Evolutionary conservation across 2,888 invertebrate species (phyloP), one percentile per base, ranked within the genome.

Genomic region (Melangyna quadrimaculata): DNA sequence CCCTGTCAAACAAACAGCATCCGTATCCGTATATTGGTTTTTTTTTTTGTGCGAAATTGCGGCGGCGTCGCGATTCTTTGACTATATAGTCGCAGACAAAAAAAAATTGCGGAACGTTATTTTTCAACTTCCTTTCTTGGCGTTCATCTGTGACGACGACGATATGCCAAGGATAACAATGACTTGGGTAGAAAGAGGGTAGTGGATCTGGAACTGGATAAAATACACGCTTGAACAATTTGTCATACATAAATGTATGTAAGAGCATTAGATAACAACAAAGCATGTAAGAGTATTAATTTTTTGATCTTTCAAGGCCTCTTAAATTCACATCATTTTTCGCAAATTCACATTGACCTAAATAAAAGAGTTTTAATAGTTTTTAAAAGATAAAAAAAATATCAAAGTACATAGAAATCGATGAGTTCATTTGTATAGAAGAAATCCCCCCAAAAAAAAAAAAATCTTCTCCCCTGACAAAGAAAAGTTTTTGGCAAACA

Each of bases 61-160:
- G 87, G 71, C 73, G 87, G 87, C 87, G 87, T 79, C 87, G 79
- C 78, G 87, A 84, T 79, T 87, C 87, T 81, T 77, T 84, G 87
- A 35, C 87, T 72, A 84, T 81, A 81, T n/a, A 80, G 71, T 51
- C 17, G 29, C 65, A 82, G 75, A 83, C 57, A 40, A 57, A 45
- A 14, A 65, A 43, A 71, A 51, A 45, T 71, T 63, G 32, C 61
- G 51, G 63, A 81, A 57, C 51, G 53, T 67, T 69, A 63, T 79
- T 75, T 63, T 69, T 87, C 69, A 70, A 45, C 55, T 71, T 78
- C 65, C 22, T 75, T 78, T 74, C 55, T 51, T 48, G 63, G 63
- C 40, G 69, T 83, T 78, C 78, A 78, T 83, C 73, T 78, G 78
- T 73, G 78, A 82, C 72, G 72, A 81, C 71, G 70, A 22, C 22